Evolutionary conservation across 1,140 invertebrate genomes (phyloP).

Genomic region (Achatina immaculata): DNA sequence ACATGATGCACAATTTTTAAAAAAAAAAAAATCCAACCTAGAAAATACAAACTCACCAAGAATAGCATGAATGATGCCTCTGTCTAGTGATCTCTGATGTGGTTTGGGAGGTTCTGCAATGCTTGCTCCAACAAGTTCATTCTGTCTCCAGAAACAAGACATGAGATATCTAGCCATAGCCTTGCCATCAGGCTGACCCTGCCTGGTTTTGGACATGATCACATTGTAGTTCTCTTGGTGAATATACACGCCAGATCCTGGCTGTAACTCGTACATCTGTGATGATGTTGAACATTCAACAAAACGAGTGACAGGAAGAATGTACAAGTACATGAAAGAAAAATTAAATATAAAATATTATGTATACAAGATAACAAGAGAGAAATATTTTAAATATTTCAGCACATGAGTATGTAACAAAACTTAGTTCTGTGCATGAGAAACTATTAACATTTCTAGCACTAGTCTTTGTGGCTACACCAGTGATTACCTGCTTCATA

Average conservation of each 20-base stretch:
- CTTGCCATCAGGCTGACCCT: slow-evolving; percentile 44
- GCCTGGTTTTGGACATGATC: slow-evolving; percentile 39
- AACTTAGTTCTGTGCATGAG: too few species aligned
- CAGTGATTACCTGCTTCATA: too few species aligned
- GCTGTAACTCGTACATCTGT: slow-evolving; percentile 44
- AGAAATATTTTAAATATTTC: too few species aligned
- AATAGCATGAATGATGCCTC: slow-evolving; percentile 44
- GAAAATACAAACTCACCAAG: slow-evolving; percentile 37
- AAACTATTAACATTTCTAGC: too few species aligned
- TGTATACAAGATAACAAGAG: too few species aligned
- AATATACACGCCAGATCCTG: slow-evolving; percentile 42
- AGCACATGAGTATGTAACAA: too few species aligned
- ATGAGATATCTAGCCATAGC: slow-evolving; percentile 48
- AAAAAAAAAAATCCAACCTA: too few species aligned
- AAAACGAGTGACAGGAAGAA: not conserved
- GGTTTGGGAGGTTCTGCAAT: slow-evolving; percentile 46
- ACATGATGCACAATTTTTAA: too few species aligned
- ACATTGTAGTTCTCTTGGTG: slow-evolving; percentile 47
- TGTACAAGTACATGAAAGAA: too few species aligned
- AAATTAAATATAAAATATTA: too few species aligned
- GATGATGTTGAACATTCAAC: not conserved
- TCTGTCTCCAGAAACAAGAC: slow-evolving; percentile 47
- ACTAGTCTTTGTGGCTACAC: too few species aligned
- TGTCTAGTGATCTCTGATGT: slow-evolving; percentile 43
- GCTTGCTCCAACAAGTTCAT: slow-evolving; percentile 43